A percentile compares a stretch with the other conserved stretches of the same genome.
phyloP scores from a whole-genome alignment of 1,140 invertebrate genomes.

The Papilio machaon region DNA sequence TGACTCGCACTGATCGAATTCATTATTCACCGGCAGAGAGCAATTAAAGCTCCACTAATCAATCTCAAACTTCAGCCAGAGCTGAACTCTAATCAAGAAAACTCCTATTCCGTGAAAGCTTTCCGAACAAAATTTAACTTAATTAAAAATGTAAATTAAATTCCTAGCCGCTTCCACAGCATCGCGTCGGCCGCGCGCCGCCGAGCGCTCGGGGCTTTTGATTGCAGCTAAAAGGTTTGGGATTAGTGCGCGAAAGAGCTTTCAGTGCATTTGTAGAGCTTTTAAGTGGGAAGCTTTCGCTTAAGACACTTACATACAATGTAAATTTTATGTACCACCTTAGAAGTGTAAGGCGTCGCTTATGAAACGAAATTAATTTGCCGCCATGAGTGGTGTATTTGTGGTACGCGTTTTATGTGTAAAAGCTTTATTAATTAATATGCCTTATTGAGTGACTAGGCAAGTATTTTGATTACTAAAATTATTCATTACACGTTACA shows the following conservation, averaged over 20 bases:
- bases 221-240: conserved; percentile 83
- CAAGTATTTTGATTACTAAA: neutral
- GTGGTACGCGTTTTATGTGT: conserved; percentile 4
- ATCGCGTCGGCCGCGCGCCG: conserved; percentile 71
- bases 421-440: neutral
- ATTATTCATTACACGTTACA: neutral
- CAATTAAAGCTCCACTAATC: conserved; percentile 82
- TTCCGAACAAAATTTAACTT: conserved; percentile 82
- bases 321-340: conserved; percentile 76
- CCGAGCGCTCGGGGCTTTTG: conserved; percentile 78
- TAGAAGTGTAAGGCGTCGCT: conserved; percentile 61
- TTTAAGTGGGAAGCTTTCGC: conserved; percentile 82
- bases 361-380: conserved; percentile 51
- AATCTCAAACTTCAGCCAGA: conserved; percentile 81
- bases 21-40: conserved; percentile 80
- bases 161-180: conserved; percentile 81
- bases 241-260: conserved; percentile 82
- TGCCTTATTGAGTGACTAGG: neutral
- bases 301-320: conserved; percentile 82
- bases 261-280: conserved; percentile 82
- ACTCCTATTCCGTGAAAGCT: conserved; percentile 81
- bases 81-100: conserved; percentile 82
- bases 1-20: conserved; percentile 79
- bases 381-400: conserved; percentile 14
- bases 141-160: conserved; percentile 83